These are phyloP conservation scores for Falco berigora DNA, from an alignment of 2,797 vertebrate genomes.

Conservation along the genomic window DNA sequence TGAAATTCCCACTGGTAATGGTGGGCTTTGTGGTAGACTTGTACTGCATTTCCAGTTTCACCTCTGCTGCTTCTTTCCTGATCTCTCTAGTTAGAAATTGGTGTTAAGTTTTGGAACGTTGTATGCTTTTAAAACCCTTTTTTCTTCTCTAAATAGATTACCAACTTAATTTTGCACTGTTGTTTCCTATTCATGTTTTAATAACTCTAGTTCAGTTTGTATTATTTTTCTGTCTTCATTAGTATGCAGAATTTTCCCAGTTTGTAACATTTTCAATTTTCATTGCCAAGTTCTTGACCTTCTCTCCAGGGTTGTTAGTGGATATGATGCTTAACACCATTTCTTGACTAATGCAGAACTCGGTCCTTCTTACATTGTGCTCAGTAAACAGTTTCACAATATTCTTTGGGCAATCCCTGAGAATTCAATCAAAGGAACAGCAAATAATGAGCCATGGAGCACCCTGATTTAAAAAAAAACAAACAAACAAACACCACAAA, in stretches of 20 bases:
- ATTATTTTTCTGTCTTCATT: neutral
- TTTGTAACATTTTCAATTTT: neutral
- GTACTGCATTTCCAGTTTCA: neutral
- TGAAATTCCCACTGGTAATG: neutral
- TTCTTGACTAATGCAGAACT: neutral
- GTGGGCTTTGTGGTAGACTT: neutral
- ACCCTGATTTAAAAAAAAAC: neutral
- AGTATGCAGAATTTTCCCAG: neutral
- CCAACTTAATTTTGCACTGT: neutral
- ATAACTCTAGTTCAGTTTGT: neutral
- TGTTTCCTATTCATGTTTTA: neutral
- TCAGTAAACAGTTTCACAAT: neutral
- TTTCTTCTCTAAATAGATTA: neutral
- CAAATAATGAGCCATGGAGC: neutral
- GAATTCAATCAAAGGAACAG: neutral
- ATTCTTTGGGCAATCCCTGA: neutral
- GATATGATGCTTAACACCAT: neutral
- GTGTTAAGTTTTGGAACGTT: neutral
- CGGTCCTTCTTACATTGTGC: neutral
- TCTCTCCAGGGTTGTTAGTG: neutral
- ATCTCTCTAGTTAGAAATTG: neutral
- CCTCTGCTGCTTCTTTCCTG: neutral
- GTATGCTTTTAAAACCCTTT: neutral
- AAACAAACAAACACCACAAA: neutral
- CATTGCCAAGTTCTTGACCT: neutral